Conservation (phyloP, 2,888 invertebrate species). For the Andrena chrysosceles region DNA sequence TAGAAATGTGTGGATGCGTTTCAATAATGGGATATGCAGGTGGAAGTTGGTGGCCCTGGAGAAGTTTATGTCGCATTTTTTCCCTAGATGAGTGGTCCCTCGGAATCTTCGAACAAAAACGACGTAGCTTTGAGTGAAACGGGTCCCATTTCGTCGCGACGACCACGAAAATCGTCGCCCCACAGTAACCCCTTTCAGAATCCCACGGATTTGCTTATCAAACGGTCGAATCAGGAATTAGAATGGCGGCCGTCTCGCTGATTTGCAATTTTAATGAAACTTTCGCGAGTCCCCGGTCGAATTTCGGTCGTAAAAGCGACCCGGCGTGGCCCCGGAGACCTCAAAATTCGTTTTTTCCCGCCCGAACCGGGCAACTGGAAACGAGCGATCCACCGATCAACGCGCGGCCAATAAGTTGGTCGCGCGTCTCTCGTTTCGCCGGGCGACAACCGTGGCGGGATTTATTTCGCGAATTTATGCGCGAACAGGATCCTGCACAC, state of each 20-base stretch:
- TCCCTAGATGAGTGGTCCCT: no score
- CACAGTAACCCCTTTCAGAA: neutral
- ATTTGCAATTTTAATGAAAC: slow-evolving; percentile 5
- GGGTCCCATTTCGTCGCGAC: neutral
- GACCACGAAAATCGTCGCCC: neutral
- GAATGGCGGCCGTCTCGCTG: neutral
- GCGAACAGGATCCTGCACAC: slow-evolving; percentile 46
- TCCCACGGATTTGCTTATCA: slow-evolving; percentile 19
- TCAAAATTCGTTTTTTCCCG: neutral
- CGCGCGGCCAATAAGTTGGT: slow-evolving; percentile 56
- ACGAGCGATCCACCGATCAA: slow-evolving; percentile 23
- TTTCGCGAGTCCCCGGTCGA: neutral
- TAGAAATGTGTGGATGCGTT: no score
- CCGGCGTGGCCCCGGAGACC: neutral
- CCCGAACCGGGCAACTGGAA: no score
- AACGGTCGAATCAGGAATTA: slow-evolving; percentile 18
- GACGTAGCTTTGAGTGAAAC: neutral
- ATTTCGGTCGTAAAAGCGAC: slow-evolving; percentile 3
- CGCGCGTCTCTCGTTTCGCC: slow-evolving; percentile 64
- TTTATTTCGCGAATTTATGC: slow-evolving; percentile 73
- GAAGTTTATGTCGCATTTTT: no score
- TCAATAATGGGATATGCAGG: no score
- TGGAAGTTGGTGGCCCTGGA: no score
- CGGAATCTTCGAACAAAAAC: no score
- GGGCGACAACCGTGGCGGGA: slow-evolving; percentile 60